Evolutionary conservation across 37 sponge, comb jelly and placozoan species (phyloP).

Genomic region (Spongia lamella): DNA sequence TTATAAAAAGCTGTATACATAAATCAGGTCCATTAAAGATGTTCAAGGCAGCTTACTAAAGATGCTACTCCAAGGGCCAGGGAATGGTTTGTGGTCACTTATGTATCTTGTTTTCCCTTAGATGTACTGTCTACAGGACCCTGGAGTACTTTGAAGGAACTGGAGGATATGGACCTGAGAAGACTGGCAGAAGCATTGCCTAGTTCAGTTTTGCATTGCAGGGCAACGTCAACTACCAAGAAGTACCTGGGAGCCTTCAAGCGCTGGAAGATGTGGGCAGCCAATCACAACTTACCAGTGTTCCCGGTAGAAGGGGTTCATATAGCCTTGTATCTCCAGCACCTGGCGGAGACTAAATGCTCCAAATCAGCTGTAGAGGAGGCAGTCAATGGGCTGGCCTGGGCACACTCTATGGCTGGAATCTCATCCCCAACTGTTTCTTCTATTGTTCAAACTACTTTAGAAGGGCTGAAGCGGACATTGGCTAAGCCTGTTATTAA

Average conservation of each 20-base stretch:
- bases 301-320: constrained; percentile 1
- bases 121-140: constrained; percentile 12
- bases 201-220: constrained; percentile 5
- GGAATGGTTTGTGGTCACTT: too few species aligned
- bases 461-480: constrained; percentile 8
- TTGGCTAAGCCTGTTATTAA: constrained; percentile 15
- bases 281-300: constrained; percentile 2
- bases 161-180: constrained; percentile 36
- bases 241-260: constrained; percentile 36
- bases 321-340: constrained; percentile 27
- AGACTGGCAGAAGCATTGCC: constrained; percentile 20
- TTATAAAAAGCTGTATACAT: too few species aligned
- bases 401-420: constrained; percentile 14
- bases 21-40: too few species aligned
- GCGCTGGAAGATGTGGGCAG: constrained; percentile 40
- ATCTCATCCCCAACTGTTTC: background rate
- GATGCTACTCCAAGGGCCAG: too few species aligned
- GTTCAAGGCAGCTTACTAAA: too few species aligned
- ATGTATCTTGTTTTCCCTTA: too few species aligned
- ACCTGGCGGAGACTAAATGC: constrained; percentile 4
- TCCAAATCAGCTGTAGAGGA: constrained; percentile 24
- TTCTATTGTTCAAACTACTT: background rate
- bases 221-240: constrained; percentile 29
- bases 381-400: constrained; percentile 23
- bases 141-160: background rate